A percentile compares a stretch with the other conserved stretches of the same genome.
Conservation (phyloP, 2,888 invertebrate species). For the Drosophila demipolita region DNA sequence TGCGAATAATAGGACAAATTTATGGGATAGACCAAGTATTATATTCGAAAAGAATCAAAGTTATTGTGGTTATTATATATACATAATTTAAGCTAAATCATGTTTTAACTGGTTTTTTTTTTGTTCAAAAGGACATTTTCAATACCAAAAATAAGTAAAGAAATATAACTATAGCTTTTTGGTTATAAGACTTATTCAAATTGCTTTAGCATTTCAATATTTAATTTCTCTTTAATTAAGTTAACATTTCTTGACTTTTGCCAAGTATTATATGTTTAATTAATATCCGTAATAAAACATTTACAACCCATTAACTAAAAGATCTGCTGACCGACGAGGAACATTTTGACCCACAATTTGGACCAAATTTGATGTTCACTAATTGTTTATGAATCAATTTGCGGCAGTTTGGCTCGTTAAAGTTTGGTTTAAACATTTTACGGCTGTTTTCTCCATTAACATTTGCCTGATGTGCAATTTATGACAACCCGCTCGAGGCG, state of each 20-base stretch:
- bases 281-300: not conserved
- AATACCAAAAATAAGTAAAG: not conserved
- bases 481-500: constrained; percentile 28
- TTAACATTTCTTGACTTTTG: not conserved
- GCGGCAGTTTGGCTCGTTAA: constrained; percentile 57
- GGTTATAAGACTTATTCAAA: not conserved
- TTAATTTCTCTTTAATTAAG: not conserved
- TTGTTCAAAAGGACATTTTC: not conserved
- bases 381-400: constrained; percentile 73
- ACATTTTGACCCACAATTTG: constrained; percentile 36
- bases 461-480: constrained; percentile 62
- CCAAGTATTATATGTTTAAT: constrained; percentile 6
- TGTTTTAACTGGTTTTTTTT: not conserved
- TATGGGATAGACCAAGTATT: not conserved
- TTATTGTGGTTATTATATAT: not conserved
- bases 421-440: constrained; percentile 63
- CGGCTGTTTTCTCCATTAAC: constrained; percentile 52
- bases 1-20: not conserved
- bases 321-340: not conserved
- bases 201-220: not conserved
- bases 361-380: constrained; percentile 40
- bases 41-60: not conserved
- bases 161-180: not conserved
- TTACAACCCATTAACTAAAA: constrained; percentile 4
- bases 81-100: not conserved